A percentile compares a stretch with the other conserved stretches of the same genome.
These are phyloP conservation scores for Synanthedon formicaeformis DNA, from an alignment of 2,888 invertebrate genomes.

Conservation along the genomic window DNA sequence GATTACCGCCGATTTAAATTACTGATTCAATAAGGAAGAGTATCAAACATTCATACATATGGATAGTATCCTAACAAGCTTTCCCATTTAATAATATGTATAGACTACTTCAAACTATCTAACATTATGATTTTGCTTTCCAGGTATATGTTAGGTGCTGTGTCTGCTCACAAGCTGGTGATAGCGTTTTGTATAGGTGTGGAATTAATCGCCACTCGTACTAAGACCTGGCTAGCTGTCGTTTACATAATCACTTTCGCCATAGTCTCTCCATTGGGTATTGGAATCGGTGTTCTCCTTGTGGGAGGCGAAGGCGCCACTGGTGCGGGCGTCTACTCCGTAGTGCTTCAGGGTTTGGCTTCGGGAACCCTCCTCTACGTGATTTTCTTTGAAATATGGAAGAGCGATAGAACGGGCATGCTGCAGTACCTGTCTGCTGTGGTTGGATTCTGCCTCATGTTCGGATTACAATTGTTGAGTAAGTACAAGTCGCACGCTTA, in stretches of 20 bases:
- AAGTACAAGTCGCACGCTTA: too few relatives aligned
- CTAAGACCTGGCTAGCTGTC: conserved; percentile 71
- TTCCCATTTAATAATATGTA: too few relatives aligned
- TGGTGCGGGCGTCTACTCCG: conserved; percentile 73
- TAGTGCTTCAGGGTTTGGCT: conserved; percentile 85
- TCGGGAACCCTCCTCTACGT: conserved; percentile 94
- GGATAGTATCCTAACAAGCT: too few relatives aligned
- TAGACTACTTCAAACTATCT: too few relatives aligned
- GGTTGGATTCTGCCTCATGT: conserved; percentile 79
- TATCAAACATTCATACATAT: too few relatives aligned
- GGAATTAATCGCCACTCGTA: conserved; percentile 80
- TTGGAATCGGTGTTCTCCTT: conserved; percentile 78
- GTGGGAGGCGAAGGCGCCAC: conserved; percentile 71
- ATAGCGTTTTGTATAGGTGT: conserved; percentile 91
- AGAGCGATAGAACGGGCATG: conserved; percentile 69
- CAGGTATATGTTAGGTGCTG: conserved; percentile 86
- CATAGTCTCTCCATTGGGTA: conserved; percentile 83
- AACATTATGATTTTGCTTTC: conserved; percentile 7
- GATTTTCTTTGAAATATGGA: conserved; percentile 95
- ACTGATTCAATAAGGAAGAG: too few relatives aligned
- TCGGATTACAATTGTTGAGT: conserved; percentile 74
- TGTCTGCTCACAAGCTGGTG: conserved; percentile 87
- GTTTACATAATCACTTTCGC: conserved; percentile 82
- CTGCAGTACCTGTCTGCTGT: conserved; percentile 75
- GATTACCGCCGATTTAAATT: too few relatives aligned